Conservation (phyloP, 2,113 vertebrate species). For the Ictalurus furcatus region DNA sequence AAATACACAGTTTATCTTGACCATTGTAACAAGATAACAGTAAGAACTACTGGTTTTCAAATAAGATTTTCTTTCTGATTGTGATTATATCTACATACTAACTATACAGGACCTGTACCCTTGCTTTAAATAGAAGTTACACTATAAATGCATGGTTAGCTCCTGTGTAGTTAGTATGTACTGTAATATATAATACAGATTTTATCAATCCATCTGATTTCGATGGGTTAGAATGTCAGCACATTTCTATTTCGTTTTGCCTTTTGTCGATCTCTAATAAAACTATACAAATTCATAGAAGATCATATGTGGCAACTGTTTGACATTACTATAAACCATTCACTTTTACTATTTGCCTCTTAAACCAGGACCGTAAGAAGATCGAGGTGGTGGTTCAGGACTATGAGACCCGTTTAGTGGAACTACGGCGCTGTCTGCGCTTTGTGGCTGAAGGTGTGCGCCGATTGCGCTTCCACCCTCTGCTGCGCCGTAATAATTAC, state of each 20-base stretch:
- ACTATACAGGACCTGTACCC: not conserved
- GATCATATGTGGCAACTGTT: not conserved
- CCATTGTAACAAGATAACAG: not conserved
- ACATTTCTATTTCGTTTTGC: not conserved
- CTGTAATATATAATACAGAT: not conserved
- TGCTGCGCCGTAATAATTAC: constrained; percentile 70
- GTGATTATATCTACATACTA: not conserved
- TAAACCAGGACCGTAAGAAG: constrained; percentile 67
- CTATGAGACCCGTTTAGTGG: constrained; percentile 63
- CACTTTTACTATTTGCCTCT: not conserved
- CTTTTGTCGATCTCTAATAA: not conserved
- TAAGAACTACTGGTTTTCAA: not conserved
- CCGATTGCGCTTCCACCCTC: constrained; percentile 63
- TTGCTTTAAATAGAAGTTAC: not conserved
- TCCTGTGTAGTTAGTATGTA: not conserved
- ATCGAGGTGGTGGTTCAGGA: constrained; percentile 63
- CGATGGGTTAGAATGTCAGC: not conserved
- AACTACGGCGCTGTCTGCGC: constrained; percentile 63
- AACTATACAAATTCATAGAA: not conserved
- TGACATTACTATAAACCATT: not conserved
- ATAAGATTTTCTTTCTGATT: not conserved
- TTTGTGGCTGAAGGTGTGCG: constrained; percentile 67
- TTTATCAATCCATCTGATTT: not conserved
- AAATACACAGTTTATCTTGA: not conserved
- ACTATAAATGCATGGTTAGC: not conserved